Conservation (phyloP, 2,797 vertebrate genomes). For the Dallia pectoralis region DNA sequence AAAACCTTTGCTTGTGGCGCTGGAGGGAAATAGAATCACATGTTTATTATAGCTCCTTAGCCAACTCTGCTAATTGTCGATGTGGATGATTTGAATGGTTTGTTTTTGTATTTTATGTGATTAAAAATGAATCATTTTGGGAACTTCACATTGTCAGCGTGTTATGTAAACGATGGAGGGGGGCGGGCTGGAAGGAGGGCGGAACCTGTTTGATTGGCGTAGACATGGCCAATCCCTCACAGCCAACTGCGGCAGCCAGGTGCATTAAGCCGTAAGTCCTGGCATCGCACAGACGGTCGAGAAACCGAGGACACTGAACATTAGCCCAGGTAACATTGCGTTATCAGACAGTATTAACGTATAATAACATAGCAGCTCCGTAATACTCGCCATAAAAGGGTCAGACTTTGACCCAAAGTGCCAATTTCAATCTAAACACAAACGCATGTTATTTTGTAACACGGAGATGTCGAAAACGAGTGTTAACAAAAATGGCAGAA, state of each 20-base stretch:
- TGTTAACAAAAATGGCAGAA: background rate
- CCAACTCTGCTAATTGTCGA: constrained; percentile 18
- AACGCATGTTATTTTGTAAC: background rate
- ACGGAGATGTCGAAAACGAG: background rate
- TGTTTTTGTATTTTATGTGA: constrained; percentile 67
- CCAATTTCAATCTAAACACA: background rate
- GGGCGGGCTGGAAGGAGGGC: background rate
- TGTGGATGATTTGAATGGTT: constrained; percentile 25
- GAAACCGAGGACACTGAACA: background rate
- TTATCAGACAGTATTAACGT: background rate
- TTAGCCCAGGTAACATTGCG: background rate
- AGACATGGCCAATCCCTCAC: background rate
- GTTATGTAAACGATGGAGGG: background rate
- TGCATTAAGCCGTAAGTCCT: background rate
- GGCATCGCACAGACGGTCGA: background rate
- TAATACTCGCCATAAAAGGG: constrained; percentile 29
- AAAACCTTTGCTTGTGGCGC: background rate
- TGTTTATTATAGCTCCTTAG: background rate
- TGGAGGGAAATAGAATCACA: constrained; percentile 5
- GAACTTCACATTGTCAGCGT: constrained; percentile 26
- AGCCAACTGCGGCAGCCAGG: background rate
- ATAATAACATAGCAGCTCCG: constrained; percentile 9
- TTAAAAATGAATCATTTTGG: constrained; percentile 64
- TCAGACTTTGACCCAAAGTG: constrained; percentile 28
- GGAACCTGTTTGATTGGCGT: background rate